Percentiles rank a stretch among this genome's conserved stretches.
phyloP scores from a whole-genome alignment of 2,888 invertebrate species.

The Synanthedon myopaeformis region DNA sequence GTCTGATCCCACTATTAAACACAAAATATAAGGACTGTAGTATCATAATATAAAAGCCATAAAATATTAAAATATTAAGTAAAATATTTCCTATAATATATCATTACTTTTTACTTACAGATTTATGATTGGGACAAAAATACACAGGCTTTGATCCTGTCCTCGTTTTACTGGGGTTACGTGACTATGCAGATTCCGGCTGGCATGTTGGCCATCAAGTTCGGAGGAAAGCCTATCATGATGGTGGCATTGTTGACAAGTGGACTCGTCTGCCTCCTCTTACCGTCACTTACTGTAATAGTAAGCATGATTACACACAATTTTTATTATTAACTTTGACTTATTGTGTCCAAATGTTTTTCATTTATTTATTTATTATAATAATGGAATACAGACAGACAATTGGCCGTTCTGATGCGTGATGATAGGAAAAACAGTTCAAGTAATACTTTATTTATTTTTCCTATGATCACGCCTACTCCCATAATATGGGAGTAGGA shows the following conservation, averaged over 20 bases:
- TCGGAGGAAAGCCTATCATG: conserved; percentile 81
- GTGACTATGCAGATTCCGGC: conserved; percentile 78
- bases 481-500: too few species aligned
- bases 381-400: too few species aligned
- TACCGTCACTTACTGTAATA: conserved; percentile 69
- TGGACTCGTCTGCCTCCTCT: conserved; percentile 67
- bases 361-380: too few species aligned
- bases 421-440: too few species aligned
- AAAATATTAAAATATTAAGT: too few species aligned
- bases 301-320: conserved; percentile 19
- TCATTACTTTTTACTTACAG: conserved; percentile 16
- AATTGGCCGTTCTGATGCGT: too few species aligned
- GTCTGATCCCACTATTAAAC: too few species aligned
- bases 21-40: too few species aligned
- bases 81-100: neutral
- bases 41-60: neutral
- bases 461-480: too few species aligned
- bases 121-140: conserved; percentile 69
- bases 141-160: conserved; percentile 72
- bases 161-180: conserved; percentile 87
- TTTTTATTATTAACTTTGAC: too few species aligned
- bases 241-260: conserved; percentile 65
- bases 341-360: too few species aligned
- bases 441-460: too few species aligned
- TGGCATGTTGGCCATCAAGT: conserved; percentile 78